phyloP scores from a whole-genome alignment of 2,113 vertebrate species.

The Colossoma macropomum region DNA sequence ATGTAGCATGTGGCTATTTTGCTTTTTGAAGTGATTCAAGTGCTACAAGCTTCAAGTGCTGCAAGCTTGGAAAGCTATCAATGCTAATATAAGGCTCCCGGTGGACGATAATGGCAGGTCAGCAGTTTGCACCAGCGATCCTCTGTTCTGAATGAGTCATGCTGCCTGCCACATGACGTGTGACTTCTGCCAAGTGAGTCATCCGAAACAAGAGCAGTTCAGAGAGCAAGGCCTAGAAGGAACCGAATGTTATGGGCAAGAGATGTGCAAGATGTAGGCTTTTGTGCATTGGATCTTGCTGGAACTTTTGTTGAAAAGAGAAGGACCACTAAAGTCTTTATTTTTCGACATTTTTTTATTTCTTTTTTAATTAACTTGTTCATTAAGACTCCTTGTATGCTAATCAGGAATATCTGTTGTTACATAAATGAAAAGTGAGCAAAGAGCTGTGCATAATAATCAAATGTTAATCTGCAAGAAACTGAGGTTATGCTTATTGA shows the following conservation, averaged over 20 bases:
- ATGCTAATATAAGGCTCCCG: conserved; percentile 45
- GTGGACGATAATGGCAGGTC: conserved; percentile 54
- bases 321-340: neutral
- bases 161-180: conserved; percentile 69
- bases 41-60: neutral
- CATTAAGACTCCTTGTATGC: neutral
- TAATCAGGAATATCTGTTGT: neutral
- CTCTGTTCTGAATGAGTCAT: conserved; percentile 72
- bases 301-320: neutral
- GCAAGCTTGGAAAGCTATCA: conserved; percentile 35
- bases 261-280: neutral
- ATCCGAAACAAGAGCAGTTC: conserved; percentile 67
- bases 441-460: neutral
- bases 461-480: neutral
- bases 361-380: neutral
- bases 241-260: conserved; percentile 46
- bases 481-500: neutral
- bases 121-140: conserved; percentile 56
- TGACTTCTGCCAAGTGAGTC: conserved; percentile 75
- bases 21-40: neutral
- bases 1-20: neutral
- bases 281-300: neutral
- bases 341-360: neutral
- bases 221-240: conserved; percentile 53
- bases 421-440: neutral